Evolutionary conservation across 2,888 invertebrate genomes (phyloP), one percentile per base, ranked within the genome.

Genomic region (Pyrocoelia pectoralis): DNA sequence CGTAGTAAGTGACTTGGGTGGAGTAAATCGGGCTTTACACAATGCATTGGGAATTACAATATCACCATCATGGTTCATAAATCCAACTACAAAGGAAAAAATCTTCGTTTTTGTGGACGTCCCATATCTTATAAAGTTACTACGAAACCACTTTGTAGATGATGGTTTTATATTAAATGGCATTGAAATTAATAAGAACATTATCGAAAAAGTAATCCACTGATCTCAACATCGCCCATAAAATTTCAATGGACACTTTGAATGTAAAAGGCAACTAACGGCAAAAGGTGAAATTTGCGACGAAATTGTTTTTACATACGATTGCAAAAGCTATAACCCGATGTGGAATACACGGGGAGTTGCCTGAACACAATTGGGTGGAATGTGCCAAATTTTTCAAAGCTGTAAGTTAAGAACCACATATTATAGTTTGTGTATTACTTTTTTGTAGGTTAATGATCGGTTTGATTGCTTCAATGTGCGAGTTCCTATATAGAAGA

Each of bases 1-100:
- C 15, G 71, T 73, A 12, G 71, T 72, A 6, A 63, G 61, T 52
- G 71, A 73, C 63, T 53, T 75, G 43, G 72, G 72, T 38, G 67
- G 69, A 28, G 62, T 50, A 33, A 69, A 69, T 51, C 41, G 65
- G 14, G 28, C 18, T 6, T 43, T 67, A n/a, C 65, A 68, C 40
- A 66, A 46, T 1, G 63, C 64, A 33, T 46, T 71, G 28, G 14
- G 54, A 15, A 56, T 70, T 14, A n/a, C 28, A 54, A 33, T 28
- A 52, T 2, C 53, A 24, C 8, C 4, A 5, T 29, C 67, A 10
- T 64, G 14, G 15, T 62, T 68, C 68, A 6, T 41, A 10, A 68
- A 68, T 53, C 68, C 71, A 10, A 9, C 18, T 6, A 61, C 61
- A 19, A 41, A n/a, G 9, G 9, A 15, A 1, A 14, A 17, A 9